Evolutionary conservation across 2,888 invertebrate species (phyloP).

Genomic region (Tinea trinotella): DNA sequence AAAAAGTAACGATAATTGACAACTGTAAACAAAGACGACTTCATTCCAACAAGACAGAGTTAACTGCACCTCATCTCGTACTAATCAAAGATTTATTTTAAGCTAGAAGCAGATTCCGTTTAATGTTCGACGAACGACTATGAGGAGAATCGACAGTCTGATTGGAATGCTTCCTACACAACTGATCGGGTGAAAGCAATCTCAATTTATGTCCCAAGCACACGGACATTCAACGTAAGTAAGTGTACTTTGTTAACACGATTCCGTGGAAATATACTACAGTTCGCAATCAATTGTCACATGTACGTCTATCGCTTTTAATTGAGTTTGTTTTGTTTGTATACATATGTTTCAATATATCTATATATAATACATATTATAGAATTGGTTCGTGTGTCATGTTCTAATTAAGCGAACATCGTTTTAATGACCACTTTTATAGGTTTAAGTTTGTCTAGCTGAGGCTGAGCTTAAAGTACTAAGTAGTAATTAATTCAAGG

Average conservation of each 20-base stretch:
- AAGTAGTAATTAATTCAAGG: conserved; percentile 14
- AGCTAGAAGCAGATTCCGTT: conserved; percentile 31
- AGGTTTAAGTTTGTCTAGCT: conserved; percentile 9
- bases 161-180: conserved; percentile 25
- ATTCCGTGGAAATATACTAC: not conserved
- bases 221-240: conserved; percentile 26
- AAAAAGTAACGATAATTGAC: not conserved
- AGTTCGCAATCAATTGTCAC: conserved; percentile 11
- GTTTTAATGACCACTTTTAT: conserved; percentile 10
- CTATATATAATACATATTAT: not conserved
- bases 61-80: not conserved
- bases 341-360: not conserved
- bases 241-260: conserved; percentile 16
- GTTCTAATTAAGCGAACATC: conserved; percentile 10
- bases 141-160: conserved; percentile 31
- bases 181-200: conserved; percentile 45
- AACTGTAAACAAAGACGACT: not conserved
- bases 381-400: not conserved
- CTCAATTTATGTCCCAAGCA: conserved; percentile 39
- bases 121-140: conserved; percentile 35
- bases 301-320: not conserved
- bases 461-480: conserved; percentile 3
- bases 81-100: not conserved
- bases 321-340: not conserved
- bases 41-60: not conserved